Percentiles rank a stretch among this genome's conserved stretches.
phyloP scores from a whole-genome alignment of 2,113 vertebrate genomes.

The Anseranas semipalmata region DNA sequence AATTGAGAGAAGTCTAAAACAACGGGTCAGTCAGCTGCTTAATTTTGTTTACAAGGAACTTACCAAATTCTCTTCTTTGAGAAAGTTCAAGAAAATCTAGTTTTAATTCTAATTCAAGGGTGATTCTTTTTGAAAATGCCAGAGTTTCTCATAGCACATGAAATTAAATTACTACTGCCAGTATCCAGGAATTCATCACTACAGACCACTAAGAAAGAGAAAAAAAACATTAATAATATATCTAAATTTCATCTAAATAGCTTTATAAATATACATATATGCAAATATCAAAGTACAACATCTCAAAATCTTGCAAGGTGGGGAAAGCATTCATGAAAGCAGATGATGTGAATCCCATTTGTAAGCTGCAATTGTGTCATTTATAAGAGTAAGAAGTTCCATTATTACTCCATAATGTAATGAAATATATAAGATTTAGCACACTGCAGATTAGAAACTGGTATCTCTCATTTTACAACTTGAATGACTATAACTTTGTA shows the following conservation, averaged over 20 bases:
- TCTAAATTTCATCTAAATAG: neutral
- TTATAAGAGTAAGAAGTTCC: neutral
- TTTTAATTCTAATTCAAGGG: neutral
- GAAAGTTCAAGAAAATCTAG: neutral
- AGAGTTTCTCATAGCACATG: neutral
- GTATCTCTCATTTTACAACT: neutral
- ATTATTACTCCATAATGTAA: neutral
- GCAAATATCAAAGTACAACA: neutral
- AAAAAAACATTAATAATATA: neutral
- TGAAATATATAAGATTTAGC: neutral
- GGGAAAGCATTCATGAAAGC: accelerated
- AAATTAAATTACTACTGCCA: neutral
- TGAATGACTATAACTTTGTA: neutral
- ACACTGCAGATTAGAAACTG: neutral
- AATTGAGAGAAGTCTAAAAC: neutral
- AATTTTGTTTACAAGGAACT: neutral
- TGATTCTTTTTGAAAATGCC: neutral
- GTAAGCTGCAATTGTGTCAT: neutral
- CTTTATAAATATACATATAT: neutral
- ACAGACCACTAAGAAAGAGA: neutral
- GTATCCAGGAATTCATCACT: neutral
- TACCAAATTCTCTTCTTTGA: neutral
- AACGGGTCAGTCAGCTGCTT: neutral
- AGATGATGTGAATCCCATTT: neutral
- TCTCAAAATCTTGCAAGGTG: neutral